phyloP scores from a whole-genome alignment of 2,797 vertebrate species.

The Girardinus metallicus region DNA sequence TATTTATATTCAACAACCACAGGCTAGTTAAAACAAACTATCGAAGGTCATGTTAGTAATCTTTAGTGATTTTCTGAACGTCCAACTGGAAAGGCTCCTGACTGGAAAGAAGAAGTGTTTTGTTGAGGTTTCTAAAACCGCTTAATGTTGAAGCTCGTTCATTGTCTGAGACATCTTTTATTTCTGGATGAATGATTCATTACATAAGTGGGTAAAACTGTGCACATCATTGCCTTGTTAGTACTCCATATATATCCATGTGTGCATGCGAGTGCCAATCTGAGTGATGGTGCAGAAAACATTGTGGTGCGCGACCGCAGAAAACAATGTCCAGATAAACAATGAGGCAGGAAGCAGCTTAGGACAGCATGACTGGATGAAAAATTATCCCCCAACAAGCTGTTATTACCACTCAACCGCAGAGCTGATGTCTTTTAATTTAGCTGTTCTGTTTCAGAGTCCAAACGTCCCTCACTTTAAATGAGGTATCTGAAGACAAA shows the following conservation, averaged over 20 bases:
- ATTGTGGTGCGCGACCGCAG: constrained; percentile 40
- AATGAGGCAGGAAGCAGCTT: constrained; percentile 52
- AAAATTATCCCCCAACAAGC: constrained; percentile 35
- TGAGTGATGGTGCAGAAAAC: constrained; percentile 56
- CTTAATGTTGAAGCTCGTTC: constrained; percentile 15
- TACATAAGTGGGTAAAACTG: constrained; percentile 22
- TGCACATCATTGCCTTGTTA: constrained; percentile 25
- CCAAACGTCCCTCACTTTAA: constrained; percentile 24
- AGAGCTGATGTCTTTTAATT: constrained; percentile 52
- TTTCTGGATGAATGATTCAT: constrained; percentile 52
- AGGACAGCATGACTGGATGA: constrained; percentile 31
- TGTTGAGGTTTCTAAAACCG: constrained; percentile 23
- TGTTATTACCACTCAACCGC: constrained; percentile 51
- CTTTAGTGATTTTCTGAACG: constrained; percentile 1
- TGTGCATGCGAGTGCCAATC: constrained; percentile 18
- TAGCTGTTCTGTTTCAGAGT: constrained; percentile 30
- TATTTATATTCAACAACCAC: background rate
- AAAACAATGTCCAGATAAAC: constrained; percentile 65
- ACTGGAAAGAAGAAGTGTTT: constrained; percentile 33
- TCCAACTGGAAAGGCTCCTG: constrained; percentile 23
- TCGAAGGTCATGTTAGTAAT: background rate
- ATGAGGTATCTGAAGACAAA: constrained; percentile 48
- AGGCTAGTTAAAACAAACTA: background rate
- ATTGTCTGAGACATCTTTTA: constrained; percentile 54
- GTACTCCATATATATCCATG: constrained; percentile 18